Evolutionary conservation across 2,797 vertebrate species (phyloP).

Genomic region (Sebastiscus albofasciatus): DNA sequence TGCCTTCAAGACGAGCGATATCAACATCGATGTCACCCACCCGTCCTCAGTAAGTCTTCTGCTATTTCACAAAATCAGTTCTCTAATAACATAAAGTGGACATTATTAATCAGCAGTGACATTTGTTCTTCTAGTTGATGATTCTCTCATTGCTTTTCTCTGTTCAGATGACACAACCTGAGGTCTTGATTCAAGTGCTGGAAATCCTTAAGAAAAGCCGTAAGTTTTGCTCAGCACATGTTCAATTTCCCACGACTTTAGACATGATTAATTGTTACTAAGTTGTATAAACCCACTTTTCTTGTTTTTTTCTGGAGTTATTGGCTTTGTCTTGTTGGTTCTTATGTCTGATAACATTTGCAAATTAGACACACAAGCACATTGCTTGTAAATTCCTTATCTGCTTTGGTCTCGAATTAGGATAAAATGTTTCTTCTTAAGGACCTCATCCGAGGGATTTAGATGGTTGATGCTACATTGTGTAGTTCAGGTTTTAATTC

Average conservation of each 20-base stretch:
- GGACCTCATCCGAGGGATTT: not conserved
- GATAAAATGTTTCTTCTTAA: not conserved
- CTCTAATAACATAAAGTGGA: not conserved
- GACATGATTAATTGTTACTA: not conserved
- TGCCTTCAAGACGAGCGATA: conserved; percentile 95
- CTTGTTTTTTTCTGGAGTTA: not conserved
- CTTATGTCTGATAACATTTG: not conserved
- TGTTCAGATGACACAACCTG: conserved; percentile 94
- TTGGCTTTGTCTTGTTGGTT: not conserved
- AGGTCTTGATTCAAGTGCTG: conserved; percentile 96
- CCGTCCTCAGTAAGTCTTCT: conserved; percentile 88
- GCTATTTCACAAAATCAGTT: not conserved
- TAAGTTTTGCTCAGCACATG: conserved; percentile 75
- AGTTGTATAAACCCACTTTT: not conserved
- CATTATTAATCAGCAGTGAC: not conserved
- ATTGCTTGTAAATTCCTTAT: not conserved
- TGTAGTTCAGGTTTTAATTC: not conserved
- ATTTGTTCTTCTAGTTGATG: not conserved
- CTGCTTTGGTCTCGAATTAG: not conserved
- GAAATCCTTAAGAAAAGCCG: conserved; percentile 93
- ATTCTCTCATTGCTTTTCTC: not conserved
- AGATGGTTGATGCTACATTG: not conserved
- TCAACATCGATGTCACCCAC: conserved; percentile 95
- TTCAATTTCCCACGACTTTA: not conserved
- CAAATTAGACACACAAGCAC: not conserved